These are phyloP conservation scores for Tapirus indicus DNA, from an alignment of 2,797 vertebrate species.

Conservation along the genomic window DNA sequence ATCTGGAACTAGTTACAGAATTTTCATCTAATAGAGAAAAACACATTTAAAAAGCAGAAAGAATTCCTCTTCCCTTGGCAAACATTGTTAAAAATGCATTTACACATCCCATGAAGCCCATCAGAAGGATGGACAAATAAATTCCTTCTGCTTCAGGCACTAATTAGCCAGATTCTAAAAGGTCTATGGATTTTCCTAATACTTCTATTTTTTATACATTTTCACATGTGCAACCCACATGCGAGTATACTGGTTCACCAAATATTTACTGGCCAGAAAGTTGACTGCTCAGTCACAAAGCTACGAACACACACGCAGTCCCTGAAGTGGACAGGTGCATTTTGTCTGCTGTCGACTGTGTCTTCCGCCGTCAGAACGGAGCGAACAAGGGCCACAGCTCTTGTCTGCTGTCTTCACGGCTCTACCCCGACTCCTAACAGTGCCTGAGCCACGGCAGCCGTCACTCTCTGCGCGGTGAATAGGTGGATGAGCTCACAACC, in stretches of 20 bases:
- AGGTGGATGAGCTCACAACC: rapidly evolving
- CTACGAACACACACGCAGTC: rapidly evolving
- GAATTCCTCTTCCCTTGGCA: background rate
- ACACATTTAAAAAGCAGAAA: background rate
- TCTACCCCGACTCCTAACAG: background rate
- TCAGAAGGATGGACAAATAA: rapidly evolving
- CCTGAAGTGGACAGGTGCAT: background rate
- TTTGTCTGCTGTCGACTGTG: rapidly evolving
- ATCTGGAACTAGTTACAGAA: background rate
- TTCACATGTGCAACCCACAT: background rate
- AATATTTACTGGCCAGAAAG: background rate
- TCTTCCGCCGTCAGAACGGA: too few species aligned
- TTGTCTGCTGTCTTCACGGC: rapidly evolving
- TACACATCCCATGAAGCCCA: rapidly evolving
- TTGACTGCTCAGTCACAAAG: rapidly evolving
- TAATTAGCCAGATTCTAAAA: background rate
- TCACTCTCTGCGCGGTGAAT: rapidly evolving
- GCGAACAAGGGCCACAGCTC: rapidly evolving
- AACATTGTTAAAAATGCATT: background rate
- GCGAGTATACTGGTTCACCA: background rate
- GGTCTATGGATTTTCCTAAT: rapidly evolving
- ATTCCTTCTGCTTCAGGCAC: background rate
- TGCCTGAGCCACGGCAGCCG: rapidly evolving
- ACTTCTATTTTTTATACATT: rapidly evolving
- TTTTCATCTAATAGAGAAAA: background rate